Evolutionary conservation across 2,113 vertebrate species (phyloP).

Genomic region (Leuciscus idus): DNA sequence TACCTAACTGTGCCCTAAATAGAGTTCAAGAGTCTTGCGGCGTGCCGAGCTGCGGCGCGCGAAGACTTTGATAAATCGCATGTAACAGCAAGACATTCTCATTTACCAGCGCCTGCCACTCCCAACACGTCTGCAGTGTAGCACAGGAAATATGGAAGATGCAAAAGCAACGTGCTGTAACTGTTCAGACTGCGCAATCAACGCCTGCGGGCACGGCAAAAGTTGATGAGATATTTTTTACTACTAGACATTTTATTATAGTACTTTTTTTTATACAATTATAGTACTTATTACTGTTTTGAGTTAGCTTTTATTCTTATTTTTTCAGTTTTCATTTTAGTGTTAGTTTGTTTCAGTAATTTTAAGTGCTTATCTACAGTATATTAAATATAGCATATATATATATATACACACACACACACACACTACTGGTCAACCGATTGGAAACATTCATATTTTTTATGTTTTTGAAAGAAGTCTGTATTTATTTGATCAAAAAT

Average conservation of each 20-base stretch:
- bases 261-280: too few relatives aligned
- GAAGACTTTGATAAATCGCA: constrained; percentile 55
- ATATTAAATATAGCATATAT: too few relatives aligned
- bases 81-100: constrained; percentile 42
- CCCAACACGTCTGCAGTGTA: constrained; percentile 34
- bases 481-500: too few relatives aligned
- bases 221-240: not conserved
- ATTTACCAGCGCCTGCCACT: constrained; percentile 35
- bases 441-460: too few relatives aligned
- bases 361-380: not conserved
- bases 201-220: not conserved
- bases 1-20: constrained; percentile 54
- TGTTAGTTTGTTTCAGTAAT: not conserved
- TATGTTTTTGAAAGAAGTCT: too few relatives aligned
- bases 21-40: constrained; percentile 57
- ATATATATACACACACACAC: too few relatives aligned
- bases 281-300: not conserved
- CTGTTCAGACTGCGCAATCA: not conserved
- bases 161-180: constrained; percentile 45
- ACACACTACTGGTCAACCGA: too few relatives aligned
- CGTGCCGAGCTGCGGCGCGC: constrained; percentile 25
- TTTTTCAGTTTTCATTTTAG: not conserved
- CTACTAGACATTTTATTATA: not conserved
- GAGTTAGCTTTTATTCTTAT: too few relatives aligned
- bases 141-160: constrained; percentile 42